These are phyloP conservation scores for Phymatocera aterrima DNA, from an alignment of 2,888 invertebrate species.

Conservation along the genomic window DNA sequence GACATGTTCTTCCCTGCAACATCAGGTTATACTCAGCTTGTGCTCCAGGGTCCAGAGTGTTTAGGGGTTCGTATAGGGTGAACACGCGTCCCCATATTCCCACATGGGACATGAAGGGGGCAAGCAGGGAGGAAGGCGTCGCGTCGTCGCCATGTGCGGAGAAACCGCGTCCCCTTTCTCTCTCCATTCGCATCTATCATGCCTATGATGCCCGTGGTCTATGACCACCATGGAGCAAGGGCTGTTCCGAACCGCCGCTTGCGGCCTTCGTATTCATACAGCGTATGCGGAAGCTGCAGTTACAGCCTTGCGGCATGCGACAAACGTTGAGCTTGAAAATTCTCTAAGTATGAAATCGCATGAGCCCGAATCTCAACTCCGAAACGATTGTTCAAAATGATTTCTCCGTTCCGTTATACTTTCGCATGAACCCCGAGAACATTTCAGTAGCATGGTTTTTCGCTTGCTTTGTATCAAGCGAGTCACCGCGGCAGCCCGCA, in stretches of 20 bases:
- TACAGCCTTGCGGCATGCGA: not conserved
- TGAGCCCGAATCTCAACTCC: not conserved
- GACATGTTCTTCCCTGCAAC: slow-evolving; percentile 54
- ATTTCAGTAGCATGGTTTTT: not conserved
- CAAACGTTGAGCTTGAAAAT: not conserved
- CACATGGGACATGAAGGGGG: slow-evolving; percentile 12
- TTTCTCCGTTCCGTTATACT: too few species aligned
- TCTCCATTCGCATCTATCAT: slow-evolving; percentile 4
- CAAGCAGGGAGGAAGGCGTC: not conserved
- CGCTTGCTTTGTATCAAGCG: not conserved
- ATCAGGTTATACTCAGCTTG: slow-evolving; percentile 41
- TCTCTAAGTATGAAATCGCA: not conserved
- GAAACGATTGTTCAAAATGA: not conserved
- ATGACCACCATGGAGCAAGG: not conserved
- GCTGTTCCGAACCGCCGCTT: not conserved
- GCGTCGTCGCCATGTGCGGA: slow-evolving; percentile 7
- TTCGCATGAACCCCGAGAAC: not conserved
- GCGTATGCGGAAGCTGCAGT: not conserved
- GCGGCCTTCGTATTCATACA: not conserved
- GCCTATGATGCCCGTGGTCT: slow-evolving; percentile 28
- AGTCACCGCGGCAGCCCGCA: not conserved
- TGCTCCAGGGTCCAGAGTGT: slow-evolving; percentile 48
- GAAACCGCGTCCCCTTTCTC: not conserved
- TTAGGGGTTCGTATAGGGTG: slow-evolving; percentile 42
- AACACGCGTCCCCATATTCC: slow-evolving; percentile 14